phyloP scores from a whole-genome alignment of 2,113 vertebrate species.

The Mustela lutreola region DNA sequence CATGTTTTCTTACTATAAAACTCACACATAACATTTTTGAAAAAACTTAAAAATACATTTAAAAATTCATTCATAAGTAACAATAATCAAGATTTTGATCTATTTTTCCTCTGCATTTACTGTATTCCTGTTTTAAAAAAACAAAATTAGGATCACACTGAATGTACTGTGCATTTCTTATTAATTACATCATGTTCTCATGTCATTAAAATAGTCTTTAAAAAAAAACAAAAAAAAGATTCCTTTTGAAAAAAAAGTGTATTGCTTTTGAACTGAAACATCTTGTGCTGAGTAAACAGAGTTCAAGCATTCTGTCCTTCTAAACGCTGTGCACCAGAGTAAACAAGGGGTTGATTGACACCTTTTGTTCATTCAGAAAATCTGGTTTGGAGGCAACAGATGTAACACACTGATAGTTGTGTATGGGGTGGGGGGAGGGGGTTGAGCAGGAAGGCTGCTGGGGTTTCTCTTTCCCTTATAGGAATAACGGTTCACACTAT shows the following conservation, averaged over 20 bases:
- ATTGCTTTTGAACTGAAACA: too few species aligned
- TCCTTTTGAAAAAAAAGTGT: too few species aligned
- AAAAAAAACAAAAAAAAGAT: neutral
- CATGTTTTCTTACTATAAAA: slow-evolving; percentile 35
- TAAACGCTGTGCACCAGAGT: too few species aligned
- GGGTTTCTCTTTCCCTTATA: neutral
- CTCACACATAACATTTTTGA: slow-evolving; percentile 5
- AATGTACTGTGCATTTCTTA: neutral
- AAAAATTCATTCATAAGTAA: neutral
- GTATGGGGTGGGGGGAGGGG: too few species aligned
- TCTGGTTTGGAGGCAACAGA: neutral
- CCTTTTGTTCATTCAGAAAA: neutral
- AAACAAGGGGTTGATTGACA: too few species aligned
- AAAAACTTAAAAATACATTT: slow-evolving; percentile 25
- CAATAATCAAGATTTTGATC: neutral
- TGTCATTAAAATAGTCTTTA: slow-evolving; percentile 11
- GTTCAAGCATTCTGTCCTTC: too few species aligned
- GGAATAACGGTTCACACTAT: neutral
- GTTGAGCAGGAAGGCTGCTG: too few species aligned
- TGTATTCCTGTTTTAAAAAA: neutral
- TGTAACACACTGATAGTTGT: too few species aligned
- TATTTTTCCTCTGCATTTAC: neutral
- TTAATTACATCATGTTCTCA: neutral
- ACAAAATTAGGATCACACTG: neutral
- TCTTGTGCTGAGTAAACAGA: too few species aligned